A percentile compares a stretch with the other conserved stretches of the same genome.
Conservation (phyloP, 2,797 vertebrate species). For the Malacoctenus gilli region DNA sequence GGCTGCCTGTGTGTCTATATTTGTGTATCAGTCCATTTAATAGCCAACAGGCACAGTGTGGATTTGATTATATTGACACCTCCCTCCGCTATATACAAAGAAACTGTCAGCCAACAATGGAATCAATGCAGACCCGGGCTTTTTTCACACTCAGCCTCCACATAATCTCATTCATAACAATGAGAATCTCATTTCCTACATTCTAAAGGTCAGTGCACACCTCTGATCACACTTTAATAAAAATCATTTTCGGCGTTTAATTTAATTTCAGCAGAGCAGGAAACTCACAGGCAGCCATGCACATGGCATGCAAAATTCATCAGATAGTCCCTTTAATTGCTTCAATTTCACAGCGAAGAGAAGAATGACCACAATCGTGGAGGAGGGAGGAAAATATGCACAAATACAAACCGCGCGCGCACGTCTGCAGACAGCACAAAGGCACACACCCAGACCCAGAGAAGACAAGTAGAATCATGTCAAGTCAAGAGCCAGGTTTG, state of each 20-base stretch:
- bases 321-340: slow-evolving; percentile 79
- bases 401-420: slow-evolving; percentile 38
- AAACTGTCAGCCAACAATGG: slow-evolving; percentile 73
- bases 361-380: slow-evolving; percentile 67
- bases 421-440: slow-evolving; percentile 44
- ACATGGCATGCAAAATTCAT: slow-evolving; percentile 76
- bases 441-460: slow-evolving; percentile 19
- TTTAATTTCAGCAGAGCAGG: slow-evolving; percentile 81
- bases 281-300: slow-evolving; percentile 73
- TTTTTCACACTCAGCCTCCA: slow-evolving; percentile 66
- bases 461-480: slow-evolving; percentile 35
- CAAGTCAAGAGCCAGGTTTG: slow-evolving; percentile 49
- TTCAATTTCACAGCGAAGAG: slow-evolving; percentile 77
- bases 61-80: slow-evolving; percentile 81
- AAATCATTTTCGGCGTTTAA: slow-evolving; percentile 82
- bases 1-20: slow-evolving; percentile 69
- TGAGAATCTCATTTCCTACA: slow-evolving; percentile 83
- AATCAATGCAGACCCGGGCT: slow-evolving; percentile 65
- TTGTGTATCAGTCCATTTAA: slow-evolving; percentile 76
- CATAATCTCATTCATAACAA: slow-evolving; percentile 84
- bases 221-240: slow-evolving; percentile 86
- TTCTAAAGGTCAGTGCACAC: slow-evolving; percentile 85
- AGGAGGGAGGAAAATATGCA: slow-evolving; percentile 37
- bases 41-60: slow-evolving; percentile 75
- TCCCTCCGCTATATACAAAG: slow-evolving; percentile 73